Evolutionary conservation across 2,888 invertebrate genomes (phyloP).

Genomic region (Myathropa florea): DNA sequence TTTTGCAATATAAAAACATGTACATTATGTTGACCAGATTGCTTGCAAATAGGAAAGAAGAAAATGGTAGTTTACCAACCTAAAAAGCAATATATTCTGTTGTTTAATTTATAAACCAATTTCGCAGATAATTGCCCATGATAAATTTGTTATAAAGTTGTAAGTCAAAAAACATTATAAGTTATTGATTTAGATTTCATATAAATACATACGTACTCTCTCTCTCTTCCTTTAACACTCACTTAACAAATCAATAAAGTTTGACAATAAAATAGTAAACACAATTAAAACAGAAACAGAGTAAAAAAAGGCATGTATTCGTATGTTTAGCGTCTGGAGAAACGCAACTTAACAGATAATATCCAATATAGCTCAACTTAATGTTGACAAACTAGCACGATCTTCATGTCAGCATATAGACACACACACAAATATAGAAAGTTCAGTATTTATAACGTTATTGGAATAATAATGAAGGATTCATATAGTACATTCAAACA

Average conservation of each 20-base stretch:
- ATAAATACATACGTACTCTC: neutral
- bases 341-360: conserved; percentile 40
- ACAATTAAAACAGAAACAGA: conserved; percentile 27
- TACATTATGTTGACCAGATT: neutral
- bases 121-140: conserved; percentile 4
- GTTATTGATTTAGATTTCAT: conserved; percentile 38
- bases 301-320: conserved; percentile 36
- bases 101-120: conserved; percentile 21
- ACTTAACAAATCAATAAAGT: conserved; percentile 65
- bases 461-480: conserved; percentile 27
- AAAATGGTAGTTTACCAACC: neutral
- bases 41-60: neutral
- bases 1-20: conserved; percentile 2
- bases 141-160: neutral
- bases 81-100: conserved; percentile 1
- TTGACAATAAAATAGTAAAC: conserved; percentile 68
- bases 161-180: conserved; percentile 8
- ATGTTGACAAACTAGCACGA: conserved; percentile 14
- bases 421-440: conserved; percentile 16
- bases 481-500: neutral
- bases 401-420: neutral
- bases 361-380: conserved; percentile 30
- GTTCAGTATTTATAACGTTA: conserved; percentile 57
- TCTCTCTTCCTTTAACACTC: conserved; percentile 15
- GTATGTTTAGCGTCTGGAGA: conserved; percentile 24